A percentile compares a stretch with the other conserved stretches of the same genome.
Evolutionary conservation across 2,797 vertebrate genomes (phyloP).

Genomic region (Malacoctenus gilli): DNA sequence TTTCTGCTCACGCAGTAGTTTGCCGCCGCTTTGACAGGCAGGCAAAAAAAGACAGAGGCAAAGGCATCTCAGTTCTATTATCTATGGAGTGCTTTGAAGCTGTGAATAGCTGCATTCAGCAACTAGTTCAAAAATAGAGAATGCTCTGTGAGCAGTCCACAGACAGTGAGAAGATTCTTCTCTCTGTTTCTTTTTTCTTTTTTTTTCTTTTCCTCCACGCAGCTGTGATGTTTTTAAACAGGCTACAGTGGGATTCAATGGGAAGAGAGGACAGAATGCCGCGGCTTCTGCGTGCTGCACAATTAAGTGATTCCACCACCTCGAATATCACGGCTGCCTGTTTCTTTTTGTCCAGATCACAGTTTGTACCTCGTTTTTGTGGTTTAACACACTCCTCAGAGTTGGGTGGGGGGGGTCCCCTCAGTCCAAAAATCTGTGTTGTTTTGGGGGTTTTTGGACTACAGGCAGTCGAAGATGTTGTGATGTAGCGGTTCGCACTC

Average conservation of each 20-base stretch:
- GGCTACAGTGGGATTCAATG: conserved; percentile 20
- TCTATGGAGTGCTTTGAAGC: conserved; percentile 48
- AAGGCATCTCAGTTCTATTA: conserved; percentile 49
- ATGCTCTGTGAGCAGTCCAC: conserved; percentile 35
- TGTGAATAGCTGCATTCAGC: conserved; percentile 57
- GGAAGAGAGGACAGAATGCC: conserved; percentile 10
- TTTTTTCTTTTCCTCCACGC: conserved; percentile 47
- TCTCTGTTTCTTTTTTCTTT: neutral
- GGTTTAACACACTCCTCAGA: neutral
- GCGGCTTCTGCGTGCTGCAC: conserved; percentile 4
- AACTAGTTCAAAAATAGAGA: conserved; percentile 54
- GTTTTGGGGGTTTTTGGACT: no score
- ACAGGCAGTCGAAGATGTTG: no score
- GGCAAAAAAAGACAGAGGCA: conserved; percentile 23
- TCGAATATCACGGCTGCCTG: conserved; percentile 13
- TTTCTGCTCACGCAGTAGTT: conserved; percentile 30
- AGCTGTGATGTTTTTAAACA: conserved; percentile 43
- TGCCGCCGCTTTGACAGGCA: conserved; percentile 40
- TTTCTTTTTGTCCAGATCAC: conserved; percentile 1
- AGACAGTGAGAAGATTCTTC: conserved; percentile 20
- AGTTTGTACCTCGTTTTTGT: neutral
- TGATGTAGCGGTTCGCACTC: no score
- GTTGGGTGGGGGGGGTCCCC: neutral
- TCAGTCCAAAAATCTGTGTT: no score
- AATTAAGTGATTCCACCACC: conserved; percentile 21